Evolutionary conservation across 2,113 vertebrate genomes (phyloP).

Genomic region (Gila orcuttii): DNA sequence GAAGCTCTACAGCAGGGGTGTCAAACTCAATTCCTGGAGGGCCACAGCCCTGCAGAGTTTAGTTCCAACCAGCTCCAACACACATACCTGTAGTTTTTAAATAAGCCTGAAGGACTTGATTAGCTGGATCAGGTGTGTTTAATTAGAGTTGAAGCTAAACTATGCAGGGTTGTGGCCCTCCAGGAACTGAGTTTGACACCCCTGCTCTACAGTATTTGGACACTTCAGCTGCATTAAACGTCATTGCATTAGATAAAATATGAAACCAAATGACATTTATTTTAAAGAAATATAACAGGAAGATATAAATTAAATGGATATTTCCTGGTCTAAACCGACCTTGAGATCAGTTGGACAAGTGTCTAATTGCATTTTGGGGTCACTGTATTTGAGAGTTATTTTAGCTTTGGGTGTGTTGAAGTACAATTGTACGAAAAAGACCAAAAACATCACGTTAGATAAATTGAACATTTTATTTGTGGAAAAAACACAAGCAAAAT

Average conservation of each 20-base stretch:
- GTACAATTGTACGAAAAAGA: not conserved
- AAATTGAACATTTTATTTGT: constrained; percentile 99
- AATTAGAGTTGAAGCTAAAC: too few relatives aligned
- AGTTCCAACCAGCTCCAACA: too few relatives aligned
- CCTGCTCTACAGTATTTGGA: not conserved
- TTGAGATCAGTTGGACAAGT: not conserved
- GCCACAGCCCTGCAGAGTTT: too few relatives aligned
- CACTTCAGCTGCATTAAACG: not conserved
- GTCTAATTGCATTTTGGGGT: not conserved
- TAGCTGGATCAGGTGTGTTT: too few relatives aligned
- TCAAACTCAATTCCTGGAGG: too few relatives aligned
- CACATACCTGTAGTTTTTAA: too few relatives aligned
- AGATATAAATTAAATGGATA: not conserved
- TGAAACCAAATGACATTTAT: not conserved
- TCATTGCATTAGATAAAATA: not conserved
- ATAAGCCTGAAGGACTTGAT: too few relatives aligned
- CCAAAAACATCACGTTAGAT: constrained; percentile 65
- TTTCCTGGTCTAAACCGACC: not conserved
- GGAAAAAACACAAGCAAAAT: constrained; percentile 99
- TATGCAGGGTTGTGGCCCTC: too few relatives aligned
- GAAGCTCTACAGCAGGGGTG: not conserved
- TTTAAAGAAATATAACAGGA: not conserved
- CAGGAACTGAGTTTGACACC: too few relatives aligned
- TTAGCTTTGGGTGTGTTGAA: not conserved
- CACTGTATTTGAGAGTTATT: not conserved